Conservation (phyloP, 64 coral and sea anemone species). For the Porites lutea region DNA sequence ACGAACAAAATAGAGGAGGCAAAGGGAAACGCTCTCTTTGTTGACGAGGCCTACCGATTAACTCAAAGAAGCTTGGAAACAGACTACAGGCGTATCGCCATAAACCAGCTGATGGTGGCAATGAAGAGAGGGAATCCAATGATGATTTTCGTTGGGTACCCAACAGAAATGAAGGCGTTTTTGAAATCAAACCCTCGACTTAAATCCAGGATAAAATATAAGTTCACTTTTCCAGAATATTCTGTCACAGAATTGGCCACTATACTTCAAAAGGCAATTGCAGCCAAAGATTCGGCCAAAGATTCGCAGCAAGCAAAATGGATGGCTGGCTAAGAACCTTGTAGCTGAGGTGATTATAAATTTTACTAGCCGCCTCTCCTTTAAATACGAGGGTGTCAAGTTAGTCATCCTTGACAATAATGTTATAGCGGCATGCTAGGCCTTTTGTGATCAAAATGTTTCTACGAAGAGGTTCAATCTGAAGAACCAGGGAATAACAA, state of each 20-base stretch:
- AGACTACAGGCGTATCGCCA: conserved; percentile 57
- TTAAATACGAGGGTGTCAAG: not conserved
- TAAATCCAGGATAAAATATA: conserved; percentile 18
- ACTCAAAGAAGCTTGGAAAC: not conserved
- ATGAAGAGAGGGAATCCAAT: conserved; percentile 26
- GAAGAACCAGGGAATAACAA: too few relatives aligned
- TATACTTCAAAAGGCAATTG: not conserved
- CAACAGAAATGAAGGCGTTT: not conserved
- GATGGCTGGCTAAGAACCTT: not conserved
- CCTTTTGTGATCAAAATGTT: too few relatives aligned
- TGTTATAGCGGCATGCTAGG: not conserved
- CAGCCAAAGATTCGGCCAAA: not conserved
- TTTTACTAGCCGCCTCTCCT: not conserved
- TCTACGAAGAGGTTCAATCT: too few relatives aligned
- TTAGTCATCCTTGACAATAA: not conserved
- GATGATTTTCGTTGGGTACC: conserved; percentile 54
- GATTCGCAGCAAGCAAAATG: not conserved
- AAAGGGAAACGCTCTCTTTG: conserved; percentile 43
- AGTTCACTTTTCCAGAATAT: conserved; percentile 41
- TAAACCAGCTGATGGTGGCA: conserved; percentile 60
- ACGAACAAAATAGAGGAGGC: conserved; percentile 36
- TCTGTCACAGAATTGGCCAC: conserved; percentile 27
- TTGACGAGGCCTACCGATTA: conserved; percentile 59
- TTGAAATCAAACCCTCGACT: conserved; percentile 25
- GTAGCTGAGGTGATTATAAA: not conserved